Conservation (phyloP, 2,888 invertebrate species). For the Exocentrus adspersus region DNA sequence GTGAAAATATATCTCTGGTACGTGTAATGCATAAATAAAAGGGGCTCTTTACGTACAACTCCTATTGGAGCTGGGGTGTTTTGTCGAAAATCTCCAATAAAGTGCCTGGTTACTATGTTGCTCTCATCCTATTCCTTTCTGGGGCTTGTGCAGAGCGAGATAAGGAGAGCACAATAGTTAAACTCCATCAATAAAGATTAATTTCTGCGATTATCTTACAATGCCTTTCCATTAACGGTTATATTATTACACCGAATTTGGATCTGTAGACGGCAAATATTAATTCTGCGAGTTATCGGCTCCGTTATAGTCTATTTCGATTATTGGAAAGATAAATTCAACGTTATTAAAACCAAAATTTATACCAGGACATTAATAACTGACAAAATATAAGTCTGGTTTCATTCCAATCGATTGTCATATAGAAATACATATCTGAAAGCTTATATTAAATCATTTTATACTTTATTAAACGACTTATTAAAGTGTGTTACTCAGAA, state of each 20-base stretch:
- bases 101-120: constrained; percentile 10
- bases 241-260: constrained; percentile 32
- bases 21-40: constrained; percentile 59
- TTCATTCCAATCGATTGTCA: too few species aligned
- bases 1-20: constrained; percentile 62
- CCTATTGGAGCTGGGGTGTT: constrained; percentile 24
- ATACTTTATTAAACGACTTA: too few species aligned
- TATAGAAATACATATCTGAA: too few species aligned
- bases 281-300: constrained; percentile 17
- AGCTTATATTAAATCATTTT: too few species aligned
- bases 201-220: constrained; percentile 50
- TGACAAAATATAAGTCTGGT: too few species aligned
- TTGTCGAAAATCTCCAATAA: constrained; percentile 20
- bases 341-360: too few species aligned
- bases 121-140: constrained; percentile 12
- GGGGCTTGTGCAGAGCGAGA: constrained; percentile 23
- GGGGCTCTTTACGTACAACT: constrained; percentile 31
- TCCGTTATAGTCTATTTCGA: background rate
- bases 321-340: background rate
- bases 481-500: too few species aligned
- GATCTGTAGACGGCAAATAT: constrained; percentile 25
- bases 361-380: too few species aligned
- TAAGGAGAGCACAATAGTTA: constrained; percentile 29
- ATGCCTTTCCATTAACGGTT: constrained; percentile 46
- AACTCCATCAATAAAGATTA: constrained; percentile 59